Conservation (phyloP, 2,888 invertebrate species). For the Synergus japonicus region DNA sequence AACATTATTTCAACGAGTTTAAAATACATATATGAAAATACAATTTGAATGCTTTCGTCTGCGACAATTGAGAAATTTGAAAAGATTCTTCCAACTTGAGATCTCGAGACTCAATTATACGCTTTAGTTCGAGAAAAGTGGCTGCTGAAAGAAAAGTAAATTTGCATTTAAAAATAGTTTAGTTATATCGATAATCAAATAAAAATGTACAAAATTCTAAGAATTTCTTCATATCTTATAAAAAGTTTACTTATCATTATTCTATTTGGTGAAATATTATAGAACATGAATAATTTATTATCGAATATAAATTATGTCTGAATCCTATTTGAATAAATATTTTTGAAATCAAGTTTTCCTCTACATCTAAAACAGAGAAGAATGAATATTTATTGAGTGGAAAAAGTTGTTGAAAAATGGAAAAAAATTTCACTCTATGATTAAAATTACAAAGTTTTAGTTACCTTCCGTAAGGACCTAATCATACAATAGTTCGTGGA, state of each 20-base stretch:
- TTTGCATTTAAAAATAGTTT: not conserved
- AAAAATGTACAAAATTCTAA: no score
- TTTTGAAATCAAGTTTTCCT: not conserved
- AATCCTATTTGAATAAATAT: not conserved
- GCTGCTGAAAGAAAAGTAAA: constrained; percentile 33
- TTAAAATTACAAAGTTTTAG: constrained; percentile 28
- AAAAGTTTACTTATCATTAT: not conserved
- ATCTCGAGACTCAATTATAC: constrained; percentile 31
- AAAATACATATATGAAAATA: no score
- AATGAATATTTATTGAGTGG: not conserved
- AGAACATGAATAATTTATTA: no score
- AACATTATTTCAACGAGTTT: no score
- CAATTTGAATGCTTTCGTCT: constrained; percentile 6
- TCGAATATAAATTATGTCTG: no score
- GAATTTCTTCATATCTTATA: no score
- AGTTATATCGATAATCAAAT: no score
- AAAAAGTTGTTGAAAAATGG: not conserved
- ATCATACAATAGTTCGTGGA: constrained; percentile 2
- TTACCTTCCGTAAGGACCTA: not conserved
- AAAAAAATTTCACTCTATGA: not conserved
- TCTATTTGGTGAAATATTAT: no score
- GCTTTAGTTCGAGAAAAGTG: not conserved
- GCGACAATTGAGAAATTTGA: constrained; percentile 14
- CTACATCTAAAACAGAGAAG: not conserved
- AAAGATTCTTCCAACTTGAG: constrained; percentile 9